Evolutionary conservation across 2,888 invertebrate species (phyloP), one percentile per base, ranked within the genome.

Genomic region (Cheilosia vernalis): DNA sequence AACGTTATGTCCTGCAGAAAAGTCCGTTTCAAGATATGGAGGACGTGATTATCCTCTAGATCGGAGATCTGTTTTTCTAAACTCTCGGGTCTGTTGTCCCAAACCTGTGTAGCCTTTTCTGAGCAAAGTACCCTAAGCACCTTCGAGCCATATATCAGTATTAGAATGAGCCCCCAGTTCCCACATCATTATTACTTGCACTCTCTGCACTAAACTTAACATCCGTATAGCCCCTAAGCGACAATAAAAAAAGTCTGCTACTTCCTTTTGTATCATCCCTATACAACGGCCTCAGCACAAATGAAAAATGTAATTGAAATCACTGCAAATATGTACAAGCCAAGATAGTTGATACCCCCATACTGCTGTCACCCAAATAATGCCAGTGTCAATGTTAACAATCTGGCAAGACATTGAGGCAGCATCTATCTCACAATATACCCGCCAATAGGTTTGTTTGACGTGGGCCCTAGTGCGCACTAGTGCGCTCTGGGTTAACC

Each of bases 301-400:
- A 61, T 72, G 63, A 69, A 69, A 61, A 69, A 44, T 55, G n/a
- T 69, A 77, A 77, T 77, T 69, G 61, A 77, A 77, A 77, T 77
- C 60, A 60, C 67, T 44, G 67, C 47, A 53, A 69, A 69, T 53
- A 55, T 53, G 21, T 53, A 42, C 60, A 47, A 21, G 30, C 21
- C 53, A 30, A 60, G 44, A 53, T 53, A 53, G 53, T 60, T 76
- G 51, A 49, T 42, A 67, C 61, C 30, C 53, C 19, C 42, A 37
- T 27, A 2, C 27, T 27, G 27, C 21, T 44, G 33, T 53, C 60
- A 67, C 30, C n/a, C 53, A 53, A 56, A 55, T 61, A 66, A 73
- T 56, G 76, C 53, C 53, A 72, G 66, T 72, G 77, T 67, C 61
- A 72, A 64, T 67, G 55, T 63, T 60, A 67, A 63, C 61, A 72